Conservation (phyloP, 2,113 vertebrate species). For the Ptilonorhynchus violaceus region DNA sequence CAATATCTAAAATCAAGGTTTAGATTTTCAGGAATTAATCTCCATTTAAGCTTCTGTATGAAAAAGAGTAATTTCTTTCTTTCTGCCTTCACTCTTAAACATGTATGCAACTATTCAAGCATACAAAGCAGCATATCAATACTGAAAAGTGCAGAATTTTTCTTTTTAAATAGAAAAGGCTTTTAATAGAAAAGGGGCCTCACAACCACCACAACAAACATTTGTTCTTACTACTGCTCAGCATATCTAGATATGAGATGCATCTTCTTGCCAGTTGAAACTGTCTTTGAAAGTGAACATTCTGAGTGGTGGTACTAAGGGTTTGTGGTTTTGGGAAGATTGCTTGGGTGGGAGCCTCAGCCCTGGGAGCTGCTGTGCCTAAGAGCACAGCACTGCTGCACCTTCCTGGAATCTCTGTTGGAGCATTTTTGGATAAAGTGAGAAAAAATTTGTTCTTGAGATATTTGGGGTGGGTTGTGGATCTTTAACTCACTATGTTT, state of each 20-base stretch:
- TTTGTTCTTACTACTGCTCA: background rate
- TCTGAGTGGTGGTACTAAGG: background rate
- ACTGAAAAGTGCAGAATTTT: background rate
- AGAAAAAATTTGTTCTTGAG: background rate
- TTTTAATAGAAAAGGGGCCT: background rate
- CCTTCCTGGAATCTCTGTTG: background rate
- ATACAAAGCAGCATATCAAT: background rate
- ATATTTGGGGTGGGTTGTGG: background rate
- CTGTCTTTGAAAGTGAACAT: background rate
- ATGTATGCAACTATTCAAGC: background rate
- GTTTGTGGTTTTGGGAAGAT: background rate
- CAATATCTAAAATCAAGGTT: background rate
- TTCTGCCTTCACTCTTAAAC: background rate
- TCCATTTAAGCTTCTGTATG: background rate
- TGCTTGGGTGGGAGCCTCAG: background rate
- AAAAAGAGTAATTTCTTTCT: background rate
- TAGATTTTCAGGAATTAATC: constrained; percentile 1
- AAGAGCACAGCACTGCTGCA: background rate
- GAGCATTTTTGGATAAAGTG: background rate
- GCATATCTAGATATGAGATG: background rate
- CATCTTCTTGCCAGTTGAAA: background rate
- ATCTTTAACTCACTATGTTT: background rate
- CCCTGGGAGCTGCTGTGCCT: background rate
- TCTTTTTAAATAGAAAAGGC: background rate
- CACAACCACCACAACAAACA: background rate